Conservation (phyloP, 2,888 invertebrate species). For the Patella ulyssiponensis region DNA sequence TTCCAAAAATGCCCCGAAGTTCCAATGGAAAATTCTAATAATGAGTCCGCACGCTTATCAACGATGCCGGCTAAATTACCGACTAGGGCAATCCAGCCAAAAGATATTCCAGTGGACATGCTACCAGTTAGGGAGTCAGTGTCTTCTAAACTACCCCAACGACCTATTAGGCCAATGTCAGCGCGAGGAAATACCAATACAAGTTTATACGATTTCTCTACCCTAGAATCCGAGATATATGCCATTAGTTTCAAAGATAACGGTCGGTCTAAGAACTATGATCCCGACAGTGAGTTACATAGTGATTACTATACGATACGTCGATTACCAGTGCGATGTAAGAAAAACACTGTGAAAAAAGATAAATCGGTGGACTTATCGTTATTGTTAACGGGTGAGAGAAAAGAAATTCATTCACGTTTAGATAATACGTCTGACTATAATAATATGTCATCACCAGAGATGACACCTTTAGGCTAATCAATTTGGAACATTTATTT, state of each 20-base stretch:
- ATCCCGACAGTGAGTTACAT: slow-evolving; percentile 42
- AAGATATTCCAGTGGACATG: too few relatives aligned
- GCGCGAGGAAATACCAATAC: background rate
- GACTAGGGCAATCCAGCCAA: background rate
- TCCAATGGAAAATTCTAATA: background rate
- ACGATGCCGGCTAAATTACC: background rate
- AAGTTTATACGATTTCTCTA: background rate
- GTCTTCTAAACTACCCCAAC: background rate
- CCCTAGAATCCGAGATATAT: background rate
- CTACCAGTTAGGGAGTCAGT: background rate
- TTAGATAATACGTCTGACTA: background rate
- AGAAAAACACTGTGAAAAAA: background rate
- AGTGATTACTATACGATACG: slow-evolving; percentile 49
- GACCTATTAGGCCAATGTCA: background rate
- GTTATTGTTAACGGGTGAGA: background rate
- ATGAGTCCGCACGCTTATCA: background rate
- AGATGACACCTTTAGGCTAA: too few relatives aligned
- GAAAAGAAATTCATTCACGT: slow-evolving; percentile 3
- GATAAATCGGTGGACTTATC: background rate
- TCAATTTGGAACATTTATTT: too few relatives aligned
- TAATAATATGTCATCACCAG: too few relatives aligned
- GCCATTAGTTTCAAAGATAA: background rate
- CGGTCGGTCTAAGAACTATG: slow-evolving; percentile 22
- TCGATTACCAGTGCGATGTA: slow-evolving; percentile 15
- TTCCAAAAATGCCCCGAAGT: background rate